Evolutionary conservation across 2,797 vertebrate species (phyloP), one percentile per base, ranked within the genome.

Genomic region (Podarcis lilfordi): DNA sequence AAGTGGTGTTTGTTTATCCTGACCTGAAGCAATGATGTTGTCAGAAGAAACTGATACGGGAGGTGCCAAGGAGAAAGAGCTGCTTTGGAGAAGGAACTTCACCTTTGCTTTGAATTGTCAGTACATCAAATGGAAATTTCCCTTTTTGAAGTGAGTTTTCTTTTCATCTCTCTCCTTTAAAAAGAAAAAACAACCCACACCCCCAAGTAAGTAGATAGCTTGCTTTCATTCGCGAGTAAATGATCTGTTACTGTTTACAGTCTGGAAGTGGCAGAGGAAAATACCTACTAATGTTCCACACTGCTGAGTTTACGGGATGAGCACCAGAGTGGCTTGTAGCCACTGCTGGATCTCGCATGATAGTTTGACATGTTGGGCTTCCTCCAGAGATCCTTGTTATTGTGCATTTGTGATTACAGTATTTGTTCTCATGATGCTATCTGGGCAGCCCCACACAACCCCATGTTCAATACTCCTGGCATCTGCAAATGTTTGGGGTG

Each of bases 81-180:
- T 91, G 88, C 88, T 89, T 64, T 81, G 94, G 91, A 93, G 91
- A 80, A 94, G 88, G 86, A 92, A 92, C 91, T 95, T 7, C 40
- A 37, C 89, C 89, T 84, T 69, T 2, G 89, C 77, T 92, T 90
- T 92, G 84, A 90, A 86, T 90, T 88, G 32, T 89, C 71, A 86
- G 74, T 80, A 94, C 91, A 95, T 96, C 95, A 95, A 95, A 95
- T 95, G 89, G 93, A 93, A 96, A 93, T 92, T 85, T 94, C 90
- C 88, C 91, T 89, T 89, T 96, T 95, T 96, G 94, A 96, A 96
- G 93, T 94, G 87, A 86, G 82, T 92, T 3, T 0, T 85, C 0
- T 87, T 92, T 94, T 95, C 92, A 94, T 92, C 89, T 91, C 79
- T 37, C 2, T 0, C 2, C 64, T 50, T 29, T 29, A 13, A 13